Evolutionary conservation across 37 sponge, comb jelly and placozoan genomes (phyloP).

Genomic region (Tethya wilhelma): DNA sequence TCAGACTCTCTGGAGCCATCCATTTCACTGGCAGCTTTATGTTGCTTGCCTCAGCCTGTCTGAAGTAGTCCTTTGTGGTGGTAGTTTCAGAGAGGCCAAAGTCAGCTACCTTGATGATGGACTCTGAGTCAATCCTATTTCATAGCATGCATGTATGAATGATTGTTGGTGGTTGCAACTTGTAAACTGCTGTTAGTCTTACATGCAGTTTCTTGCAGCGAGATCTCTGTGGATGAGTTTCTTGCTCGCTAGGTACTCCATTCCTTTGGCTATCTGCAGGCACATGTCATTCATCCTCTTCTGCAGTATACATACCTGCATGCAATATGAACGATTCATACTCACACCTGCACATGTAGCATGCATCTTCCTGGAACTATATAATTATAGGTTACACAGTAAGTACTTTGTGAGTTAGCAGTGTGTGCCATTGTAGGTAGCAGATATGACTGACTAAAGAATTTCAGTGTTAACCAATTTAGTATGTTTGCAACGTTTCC

Average conservation of each 20-base stretch:
- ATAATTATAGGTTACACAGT: no score
- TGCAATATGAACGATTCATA: no score
- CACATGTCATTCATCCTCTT: slow-evolving; percentile 11
- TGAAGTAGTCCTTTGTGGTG: neutral
- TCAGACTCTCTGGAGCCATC: slow-evolving; percentile 36
- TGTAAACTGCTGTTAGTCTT: neutral
- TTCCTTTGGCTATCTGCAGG: slow-evolving; percentile 6
- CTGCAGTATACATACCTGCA: neutral
- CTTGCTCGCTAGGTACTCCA: slow-evolving; percentile 6
- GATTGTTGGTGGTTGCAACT: no score
- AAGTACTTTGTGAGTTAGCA: no score
- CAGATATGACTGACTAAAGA: no score
- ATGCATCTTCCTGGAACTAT: no score
- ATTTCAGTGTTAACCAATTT: no score
- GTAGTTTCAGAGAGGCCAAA: slow-evolving; percentile 30
- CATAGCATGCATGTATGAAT: neutral
- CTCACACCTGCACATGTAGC: no score
- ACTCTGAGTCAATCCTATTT: slow-evolving; percentile 6
- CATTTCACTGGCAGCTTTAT: slow-evolving; percentile 26
- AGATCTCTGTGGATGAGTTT: slow-evolving; percentile 18
- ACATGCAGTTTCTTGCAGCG: slow-evolving; percentile 33
- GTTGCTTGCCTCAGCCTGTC: neutral
- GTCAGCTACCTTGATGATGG: slow-evolving; percentile 21
- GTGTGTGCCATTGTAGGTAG: no score
- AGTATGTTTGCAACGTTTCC: no score